phyloP scores from a whole-genome alignment of 2,113 vertebrate genomes.

The Nothocercus julius region DNA sequence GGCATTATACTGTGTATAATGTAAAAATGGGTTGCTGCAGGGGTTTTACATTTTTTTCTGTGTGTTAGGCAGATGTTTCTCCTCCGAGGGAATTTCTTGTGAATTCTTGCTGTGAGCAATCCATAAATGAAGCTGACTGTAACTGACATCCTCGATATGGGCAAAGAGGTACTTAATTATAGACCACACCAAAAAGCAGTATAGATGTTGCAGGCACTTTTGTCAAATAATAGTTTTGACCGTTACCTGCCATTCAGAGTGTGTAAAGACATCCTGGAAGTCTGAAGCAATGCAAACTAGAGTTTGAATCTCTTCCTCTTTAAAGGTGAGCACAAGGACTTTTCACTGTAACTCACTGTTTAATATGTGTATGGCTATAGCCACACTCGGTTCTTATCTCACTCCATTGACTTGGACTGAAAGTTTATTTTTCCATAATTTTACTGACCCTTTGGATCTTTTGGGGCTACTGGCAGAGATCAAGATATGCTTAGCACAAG shows the following conservation, averaged over 20 bases:
- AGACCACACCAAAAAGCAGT: neutral
- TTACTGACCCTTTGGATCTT: neutral
- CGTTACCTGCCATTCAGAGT: neutral
- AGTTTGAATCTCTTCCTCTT: neutral
- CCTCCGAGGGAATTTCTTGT: neutral
- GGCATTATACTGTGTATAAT: neutral
- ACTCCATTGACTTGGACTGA: neutral
- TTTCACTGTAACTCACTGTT: neutral
- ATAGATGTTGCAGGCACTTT: rapidly evolving
- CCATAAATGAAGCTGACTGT: neutral
- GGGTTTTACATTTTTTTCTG: neutral
- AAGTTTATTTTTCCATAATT: neutral
- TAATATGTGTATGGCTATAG: neutral
- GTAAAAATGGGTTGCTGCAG: neutral
- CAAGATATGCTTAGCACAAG: neutral
- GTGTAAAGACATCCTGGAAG: neutral
- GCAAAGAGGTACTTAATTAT: neutral
- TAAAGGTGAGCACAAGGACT: neutral
- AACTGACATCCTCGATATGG: neutral
- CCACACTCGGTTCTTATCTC: neutral
- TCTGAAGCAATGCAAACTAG: neutral
- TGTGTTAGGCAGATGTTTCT: neutral
- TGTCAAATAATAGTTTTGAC: neutral
- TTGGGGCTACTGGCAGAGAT: neutral
- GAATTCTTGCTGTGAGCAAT: neutral